phyloP scores from a whole-genome alignment of 2,888 invertebrate species.

The Phortica okadai region DNA sequence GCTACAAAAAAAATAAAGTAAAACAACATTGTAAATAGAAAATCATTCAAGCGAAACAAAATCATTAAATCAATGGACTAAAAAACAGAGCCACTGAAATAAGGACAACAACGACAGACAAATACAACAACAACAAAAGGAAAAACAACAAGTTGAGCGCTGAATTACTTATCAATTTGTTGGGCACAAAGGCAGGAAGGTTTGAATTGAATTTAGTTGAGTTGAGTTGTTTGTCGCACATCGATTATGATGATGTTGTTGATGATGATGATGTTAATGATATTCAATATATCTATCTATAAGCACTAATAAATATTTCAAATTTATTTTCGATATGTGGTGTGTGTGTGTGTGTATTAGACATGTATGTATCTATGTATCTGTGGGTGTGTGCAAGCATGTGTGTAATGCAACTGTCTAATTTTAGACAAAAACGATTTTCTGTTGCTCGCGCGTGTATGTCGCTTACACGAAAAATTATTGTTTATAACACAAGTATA shows the following conservation, averaged over 20 bases:
- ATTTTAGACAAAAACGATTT: slow-evolving; percentile 18
- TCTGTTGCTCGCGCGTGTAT: background rate
- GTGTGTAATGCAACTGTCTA: background rate
- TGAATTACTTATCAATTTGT: no score
- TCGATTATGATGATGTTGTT: no score
- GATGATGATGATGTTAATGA: no score
- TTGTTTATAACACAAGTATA: background rate
- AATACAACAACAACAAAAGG: no score
- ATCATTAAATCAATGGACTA: background rate
- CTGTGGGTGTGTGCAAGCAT: background rate
- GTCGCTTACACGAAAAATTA: background rate
- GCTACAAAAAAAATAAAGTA: background rate
- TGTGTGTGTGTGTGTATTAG: background rate
- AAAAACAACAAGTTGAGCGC: no score
- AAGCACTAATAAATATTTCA: no score
- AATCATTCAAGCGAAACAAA: background rate
- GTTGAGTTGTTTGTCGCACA: no score
- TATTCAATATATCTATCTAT: no score
- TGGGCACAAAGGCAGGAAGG: no score
- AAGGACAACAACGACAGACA: background rate
- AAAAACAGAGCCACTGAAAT: background rate
- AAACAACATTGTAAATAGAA: background rate
- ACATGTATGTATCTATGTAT: background rate
- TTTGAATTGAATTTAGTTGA: no score
- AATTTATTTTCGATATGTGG: no score